Percentiles rank a stretch among this genome's conserved stretches.
phyloP scores from a whole-genome alignment of 1,140 invertebrate species.

The Drosophila erecta region DNA sequence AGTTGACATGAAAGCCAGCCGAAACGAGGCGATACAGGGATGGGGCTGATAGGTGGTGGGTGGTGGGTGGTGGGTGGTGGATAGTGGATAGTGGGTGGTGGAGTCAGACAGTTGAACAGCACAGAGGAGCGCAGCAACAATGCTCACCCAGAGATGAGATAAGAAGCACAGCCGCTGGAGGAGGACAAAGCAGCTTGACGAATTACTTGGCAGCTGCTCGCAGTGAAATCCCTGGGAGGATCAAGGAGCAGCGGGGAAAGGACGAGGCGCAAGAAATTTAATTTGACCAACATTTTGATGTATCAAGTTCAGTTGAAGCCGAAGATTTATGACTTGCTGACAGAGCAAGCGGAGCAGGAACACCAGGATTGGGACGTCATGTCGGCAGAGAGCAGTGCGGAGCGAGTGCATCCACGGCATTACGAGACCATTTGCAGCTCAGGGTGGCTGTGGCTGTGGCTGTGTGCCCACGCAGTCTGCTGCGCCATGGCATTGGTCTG shows the following conservation, averaged over 20 bases:
- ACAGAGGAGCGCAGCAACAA: conserved; percentile 14
- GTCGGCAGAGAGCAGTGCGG: neutral
- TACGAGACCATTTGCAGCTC: conserved; percentile 32
- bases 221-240: conserved; percentile 4
- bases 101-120: conserved; percentile 16
- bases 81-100: neutral
- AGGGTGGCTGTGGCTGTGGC: neutral
- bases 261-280: conserved; percentile 57
- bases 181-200: conserved; percentile 71
- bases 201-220: conserved; percentile 73
- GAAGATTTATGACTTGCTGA: conserved; percentile 59
- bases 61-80: neutral
- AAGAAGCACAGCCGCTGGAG: conserved; percentile 22
- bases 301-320: conserved; percentile 49
- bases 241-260: neutral
- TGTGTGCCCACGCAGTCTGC: too few species aligned
- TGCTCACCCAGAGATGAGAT: conserved; percentile 33
- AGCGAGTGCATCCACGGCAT: conserved; percentile 20
- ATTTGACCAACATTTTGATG: conserved; percentile 67
- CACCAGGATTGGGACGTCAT: conserved; percentile 19
- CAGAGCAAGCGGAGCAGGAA: conserved; percentile 25
- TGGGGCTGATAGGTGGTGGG: neutral
- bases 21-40: conserved; percentile 10
- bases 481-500: neutral
- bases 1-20: conserved; percentile 72